These are phyloP conservation scores for Mythimna lalbum DNA, from an alignment of 2,888 invertebrate genomes.

Conservation along the genomic window DNA sequence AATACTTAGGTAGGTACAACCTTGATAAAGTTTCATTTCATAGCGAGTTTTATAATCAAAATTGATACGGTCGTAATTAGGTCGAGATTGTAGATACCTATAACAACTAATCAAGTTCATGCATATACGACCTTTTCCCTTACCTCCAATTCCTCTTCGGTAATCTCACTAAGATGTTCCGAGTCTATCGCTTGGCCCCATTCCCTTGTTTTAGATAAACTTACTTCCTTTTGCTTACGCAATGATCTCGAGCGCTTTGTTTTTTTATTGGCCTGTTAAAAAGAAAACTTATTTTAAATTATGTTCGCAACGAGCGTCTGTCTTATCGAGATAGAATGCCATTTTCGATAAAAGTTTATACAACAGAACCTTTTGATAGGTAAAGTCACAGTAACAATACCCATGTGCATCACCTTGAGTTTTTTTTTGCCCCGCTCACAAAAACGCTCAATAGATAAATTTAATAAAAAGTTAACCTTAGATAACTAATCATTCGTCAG, in stretches of 20 bases:
- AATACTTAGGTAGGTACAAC: no score
- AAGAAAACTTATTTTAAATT: not conserved
- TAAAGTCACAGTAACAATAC: no score
- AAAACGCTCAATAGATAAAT: no score
- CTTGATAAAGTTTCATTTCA: not conserved
- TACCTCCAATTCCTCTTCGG: conserved; percentile 98
- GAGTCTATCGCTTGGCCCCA: conserved; percentile 99
- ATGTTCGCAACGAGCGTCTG: not conserved
- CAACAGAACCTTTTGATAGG: no score
- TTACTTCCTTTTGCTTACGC: conserved; percentile 95
- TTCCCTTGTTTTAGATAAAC: conserved; percentile 99
- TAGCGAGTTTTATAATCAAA: not conserved
- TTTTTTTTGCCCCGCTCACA: no score
- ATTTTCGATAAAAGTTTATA: not conserved
- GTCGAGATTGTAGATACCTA: not conserved
- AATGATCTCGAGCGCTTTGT: conserved; percentile 87
- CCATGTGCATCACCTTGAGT: no score
- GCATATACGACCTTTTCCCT: conserved; percentile 41
- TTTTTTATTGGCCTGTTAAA: conserved; percentile 88
- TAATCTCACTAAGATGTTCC: conserved; percentile 97
- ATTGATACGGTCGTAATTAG: not conserved
- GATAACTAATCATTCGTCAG: not conserved
- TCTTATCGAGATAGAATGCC: not conserved
- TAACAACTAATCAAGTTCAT: not conserved
- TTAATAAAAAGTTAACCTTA: not conserved